A percentile compares a stretch with the other conserved stretches of the same genome.
Conservation (phyloP, 2,113 vertebrate species). For the Chunga burmeisteri region DNA sequence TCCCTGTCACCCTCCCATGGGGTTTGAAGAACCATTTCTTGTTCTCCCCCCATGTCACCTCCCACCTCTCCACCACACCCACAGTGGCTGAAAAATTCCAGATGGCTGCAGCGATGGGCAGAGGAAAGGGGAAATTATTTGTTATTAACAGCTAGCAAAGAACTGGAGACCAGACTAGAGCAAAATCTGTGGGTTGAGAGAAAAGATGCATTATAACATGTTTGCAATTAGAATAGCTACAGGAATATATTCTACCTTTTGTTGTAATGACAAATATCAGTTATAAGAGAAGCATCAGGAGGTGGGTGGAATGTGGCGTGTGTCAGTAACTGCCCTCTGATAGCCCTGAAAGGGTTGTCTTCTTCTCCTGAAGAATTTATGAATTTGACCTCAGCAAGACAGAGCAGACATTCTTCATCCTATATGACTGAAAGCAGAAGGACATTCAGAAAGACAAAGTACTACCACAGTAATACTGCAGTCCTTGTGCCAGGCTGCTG, state of each 20-base stretch:
- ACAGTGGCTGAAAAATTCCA: not conserved
- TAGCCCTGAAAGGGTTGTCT: not conserved
- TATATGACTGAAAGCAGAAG: not conserved
- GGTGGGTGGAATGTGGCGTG: no score
- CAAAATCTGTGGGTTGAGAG: not conserved
- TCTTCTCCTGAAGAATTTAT: not conserved
- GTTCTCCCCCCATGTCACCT: not conserved
- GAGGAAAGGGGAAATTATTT: not conserved
- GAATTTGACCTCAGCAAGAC: not conserved
- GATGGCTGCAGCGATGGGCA: not conserved
- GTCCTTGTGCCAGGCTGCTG: not conserved
- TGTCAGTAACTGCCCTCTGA: not conserved
- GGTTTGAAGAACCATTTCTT: not conserved
- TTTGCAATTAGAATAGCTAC: not conserved
- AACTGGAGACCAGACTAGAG: not conserved
- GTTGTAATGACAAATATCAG: not conserved
- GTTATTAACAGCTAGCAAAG: not conserved
- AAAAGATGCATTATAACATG: not conserved
- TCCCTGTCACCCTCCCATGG: not conserved
- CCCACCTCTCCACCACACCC: not conserved
- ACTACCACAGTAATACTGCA: not conserved
- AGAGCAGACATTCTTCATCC: not conserved
- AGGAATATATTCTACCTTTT: not conserved
- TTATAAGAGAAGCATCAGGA: fast-evolving
- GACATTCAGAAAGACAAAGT: not conserved